Evolutionary conservation across 2,113 vertebrate species (phyloP).

Genomic region (Ahaetulla prasina): DNA sequence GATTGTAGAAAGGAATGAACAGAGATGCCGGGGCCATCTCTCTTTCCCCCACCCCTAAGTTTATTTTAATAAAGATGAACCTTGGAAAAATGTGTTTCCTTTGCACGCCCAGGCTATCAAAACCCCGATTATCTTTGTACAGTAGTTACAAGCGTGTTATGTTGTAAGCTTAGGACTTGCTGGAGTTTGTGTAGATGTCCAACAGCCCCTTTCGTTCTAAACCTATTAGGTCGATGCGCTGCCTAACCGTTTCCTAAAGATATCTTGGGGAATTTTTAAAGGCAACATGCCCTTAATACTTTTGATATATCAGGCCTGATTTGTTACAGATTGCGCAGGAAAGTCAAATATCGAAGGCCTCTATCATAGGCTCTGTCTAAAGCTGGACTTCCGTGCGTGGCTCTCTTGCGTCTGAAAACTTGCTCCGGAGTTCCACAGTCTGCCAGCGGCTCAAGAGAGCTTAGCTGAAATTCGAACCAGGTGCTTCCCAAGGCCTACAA

Average conservation of each 20-base stretch:
- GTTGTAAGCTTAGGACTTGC: slow-evolving; percentile 41
- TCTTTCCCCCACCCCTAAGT: background rate
- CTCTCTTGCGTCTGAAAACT: slow-evolving; percentile 61
- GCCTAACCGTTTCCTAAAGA: slow-evolving; percentile 69
- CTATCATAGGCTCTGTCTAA: slow-evolving; percentile 69
- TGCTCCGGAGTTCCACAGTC: slow-evolving; percentile 53
- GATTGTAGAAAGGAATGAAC: background rate
- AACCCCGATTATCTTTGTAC: slow-evolving; percentile 10
- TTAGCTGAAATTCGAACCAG: slow-evolving; percentile 72
- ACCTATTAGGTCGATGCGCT: slow-evolving; percentile 68
- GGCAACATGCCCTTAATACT: slow-evolving; percentile 69
- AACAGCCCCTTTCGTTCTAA: slow-evolving; percentile 58
- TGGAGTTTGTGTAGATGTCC: slow-evolving; percentile 70
- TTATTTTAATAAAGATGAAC: slow-evolving; percentile 40
- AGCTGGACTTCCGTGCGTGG: slow-evolving; percentile 69
- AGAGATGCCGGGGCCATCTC: background rate
- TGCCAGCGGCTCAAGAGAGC: slow-evolving; percentile 57
- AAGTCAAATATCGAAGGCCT: slow-evolving; percentile 54
- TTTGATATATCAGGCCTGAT: slow-evolving; percentile 69
- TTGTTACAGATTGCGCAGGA: slow-evolving; percentile 64
- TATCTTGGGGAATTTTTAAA: slow-evolving; percentile 71
- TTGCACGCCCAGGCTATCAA: slow-evolving; percentile 29
- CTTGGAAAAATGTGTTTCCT: slow-evolving; percentile 34
- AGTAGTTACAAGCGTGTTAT: slow-evolving; percentile 45
- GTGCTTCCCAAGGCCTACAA: slow-evolving; percentile 61